Evolutionary conservation across 2,888 invertebrate species (phyloP), one percentile per base, ranked within the genome.

Genomic region (Temnothorax unifasciatus): DNA sequence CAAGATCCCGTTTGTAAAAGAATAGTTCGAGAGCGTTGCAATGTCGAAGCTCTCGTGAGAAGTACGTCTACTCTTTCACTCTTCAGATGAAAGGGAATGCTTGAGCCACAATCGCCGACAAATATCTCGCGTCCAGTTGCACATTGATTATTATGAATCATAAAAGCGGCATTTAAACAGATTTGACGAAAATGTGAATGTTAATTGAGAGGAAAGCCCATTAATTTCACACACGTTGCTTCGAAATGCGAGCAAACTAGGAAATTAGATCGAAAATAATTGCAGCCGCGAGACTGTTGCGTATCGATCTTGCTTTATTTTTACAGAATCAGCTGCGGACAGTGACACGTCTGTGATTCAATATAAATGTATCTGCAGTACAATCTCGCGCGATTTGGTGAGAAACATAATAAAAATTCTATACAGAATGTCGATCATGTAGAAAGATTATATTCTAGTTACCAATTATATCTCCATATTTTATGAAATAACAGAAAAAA

Each of bases 291-390:
- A 11, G 59, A 74, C 44, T 21, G 76, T 52, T 18, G 29, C 34
- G 57, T 85, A 88, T 88, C 64, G 85, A 86, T 85, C 52, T 82
- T 64, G 64, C 71, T 86, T 74, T 54, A 76, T 69, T 69, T 57
- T 47, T 68, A 44, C 21, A 41, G 41, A 44, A 76, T 52, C 21
- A 64, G 18, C 41, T 57, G 29, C 57, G 52, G 41, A 63, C 59
- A 68, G 68, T 29, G 44, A 69, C 77, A 85, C 84, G 69, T 57
- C 50, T 83, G 73, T 83, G 73, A 66, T 47, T 47, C 25, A 41
- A 44, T 25, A 25, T 41, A 44, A 18, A 66, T 2, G 2, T 44
- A 44, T 47, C 21, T 66, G 21, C 9, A 66, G 9, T 29, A 2
- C 18, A 1, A 59, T 63, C 15, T 61, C 54, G n/a, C 44, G 34